These are phyloP conservation scores for Semotilus atromaculatus DNA, from an alignment of 2,797 vertebrate species.

Conservation along the genomic window DNA sequence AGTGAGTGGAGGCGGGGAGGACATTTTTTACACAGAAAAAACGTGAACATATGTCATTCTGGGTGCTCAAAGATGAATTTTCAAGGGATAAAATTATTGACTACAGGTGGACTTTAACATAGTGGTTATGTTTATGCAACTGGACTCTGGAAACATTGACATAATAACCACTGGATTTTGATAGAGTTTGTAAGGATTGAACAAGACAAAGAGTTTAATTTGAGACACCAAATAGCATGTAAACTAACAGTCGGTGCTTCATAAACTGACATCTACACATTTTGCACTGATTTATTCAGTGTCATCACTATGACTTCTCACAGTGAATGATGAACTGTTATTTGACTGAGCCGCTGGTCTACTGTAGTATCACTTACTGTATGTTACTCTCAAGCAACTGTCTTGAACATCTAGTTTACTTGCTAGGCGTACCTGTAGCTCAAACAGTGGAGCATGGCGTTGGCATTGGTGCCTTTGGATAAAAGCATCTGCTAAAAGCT, in stretches of 20 bases:
- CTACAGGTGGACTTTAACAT: no score
- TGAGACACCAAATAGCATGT: background rate
- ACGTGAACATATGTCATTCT: no score
- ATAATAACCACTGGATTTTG: background rate
- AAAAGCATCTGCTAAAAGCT: background rate
- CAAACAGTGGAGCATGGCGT: background rate
- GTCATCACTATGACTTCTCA: background rate
- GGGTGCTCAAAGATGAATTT: no score
- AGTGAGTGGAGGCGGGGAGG: no score
- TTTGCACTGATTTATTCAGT: background rate
- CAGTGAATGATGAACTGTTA: background rate
- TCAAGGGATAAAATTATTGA: no score
- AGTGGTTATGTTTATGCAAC: background rate
- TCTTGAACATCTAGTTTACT: background rate
- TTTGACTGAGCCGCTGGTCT: background rate
- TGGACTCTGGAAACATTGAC: background rate
- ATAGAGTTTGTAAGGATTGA: background rate
- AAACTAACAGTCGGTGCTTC: background rate
- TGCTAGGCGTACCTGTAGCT: background rate
- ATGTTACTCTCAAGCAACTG: background rate
- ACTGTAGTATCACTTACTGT: background rate
- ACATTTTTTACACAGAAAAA: no score
- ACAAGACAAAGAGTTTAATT: background rate
- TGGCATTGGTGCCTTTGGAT: background rate
- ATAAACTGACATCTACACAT: background rate